These are phyloP conservation scores for Spinus pinus DNA, from an alignment of 2,797 vertebrate species.

Conservation along the genomic window DNA sequence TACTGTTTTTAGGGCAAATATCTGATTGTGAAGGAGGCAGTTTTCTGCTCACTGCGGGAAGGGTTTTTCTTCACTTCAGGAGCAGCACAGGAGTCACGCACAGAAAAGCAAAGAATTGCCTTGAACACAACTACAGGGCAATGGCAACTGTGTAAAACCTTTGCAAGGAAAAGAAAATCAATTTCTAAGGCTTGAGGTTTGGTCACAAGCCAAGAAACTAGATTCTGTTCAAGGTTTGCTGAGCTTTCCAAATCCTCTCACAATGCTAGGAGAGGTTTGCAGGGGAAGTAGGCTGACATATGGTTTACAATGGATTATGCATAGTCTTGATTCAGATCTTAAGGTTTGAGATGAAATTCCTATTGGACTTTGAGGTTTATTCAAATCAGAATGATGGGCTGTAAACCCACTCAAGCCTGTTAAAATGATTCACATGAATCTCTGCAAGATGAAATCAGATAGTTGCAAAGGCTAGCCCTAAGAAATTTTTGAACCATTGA, in stretches of 20 bases:
- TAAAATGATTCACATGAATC: slow-evolving; percentile 8
- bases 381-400: slow-evolving; percentile 40
- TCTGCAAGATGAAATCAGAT: not conserved
- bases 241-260: slow-evolving; percentile 52
- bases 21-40: not conserved
- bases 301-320: slow-evolving; percentile 32
- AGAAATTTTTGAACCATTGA: not conserved
- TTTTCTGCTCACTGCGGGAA: not conserved
- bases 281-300: slow-evolving; percentile 9
- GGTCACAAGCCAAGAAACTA: slow-evolving; percentile 35
- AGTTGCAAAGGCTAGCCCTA: not conserved
- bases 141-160: slow-evolving; percentile 5
- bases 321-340: slow-evolving; percentile 19
- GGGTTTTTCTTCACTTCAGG: not conserved
- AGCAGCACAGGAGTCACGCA: not conserved
- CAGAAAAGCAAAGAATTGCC: not conserved
- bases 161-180: slow-evolving; percentile 29
- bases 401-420: not conserved
- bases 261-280: not conserved
- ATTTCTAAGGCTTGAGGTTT: slow-evolving; percentile 45
- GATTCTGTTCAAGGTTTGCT: slow-evolving; percentile 36
- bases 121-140: not conserved
- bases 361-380: slow-evolving; percentile 27
- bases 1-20: not conserved
- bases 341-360: slow-evolving; percentile 22